Evolutionary conservation across 1,140 invertebrate species (phyloP).

Genomic region (Pygmarrhopalites habei): DNA sequence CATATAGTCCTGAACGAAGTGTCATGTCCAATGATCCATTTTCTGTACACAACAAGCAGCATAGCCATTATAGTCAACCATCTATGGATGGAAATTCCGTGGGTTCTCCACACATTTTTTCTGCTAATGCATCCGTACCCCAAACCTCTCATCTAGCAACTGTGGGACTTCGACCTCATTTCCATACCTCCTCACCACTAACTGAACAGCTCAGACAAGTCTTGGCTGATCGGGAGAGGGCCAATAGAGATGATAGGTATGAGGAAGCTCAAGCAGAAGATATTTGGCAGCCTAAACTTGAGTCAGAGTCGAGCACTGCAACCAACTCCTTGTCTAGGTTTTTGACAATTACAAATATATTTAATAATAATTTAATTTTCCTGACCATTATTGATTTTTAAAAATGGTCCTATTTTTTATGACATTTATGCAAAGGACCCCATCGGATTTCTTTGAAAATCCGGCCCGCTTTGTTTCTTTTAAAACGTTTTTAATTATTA

Average conservation of each 20-base stretch:
- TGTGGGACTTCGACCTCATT: slow-evolving; percentile 7
- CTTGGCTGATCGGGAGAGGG: slow-evolving; percentile 62
- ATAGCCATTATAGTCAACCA: slow-evolving; percentile 31
- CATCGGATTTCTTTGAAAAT: no score
- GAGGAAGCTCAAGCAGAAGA: slow-evolving; percentile 15
- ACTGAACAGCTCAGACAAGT: slow-evolving; percentile 77
- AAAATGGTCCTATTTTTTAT: no score
- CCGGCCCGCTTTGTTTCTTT: no score
- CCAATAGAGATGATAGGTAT: not conserved
- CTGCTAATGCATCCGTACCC: not conserved
- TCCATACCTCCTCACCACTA: slow-evolving; percentile 57
- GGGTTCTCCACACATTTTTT: not conserved
- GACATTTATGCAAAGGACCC: no score
- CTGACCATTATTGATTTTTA: no score
- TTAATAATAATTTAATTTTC: no score
- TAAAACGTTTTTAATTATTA: no score
- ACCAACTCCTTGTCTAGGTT: slow-evolving; percentile 23
- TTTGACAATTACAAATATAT: no score
- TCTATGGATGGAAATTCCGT: slow-evolving; percentile 4
- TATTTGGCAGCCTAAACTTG: slow-evolving; percentile 23
- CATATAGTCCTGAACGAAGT: slow-evolving; percentile 9
- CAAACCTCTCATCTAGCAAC: not conserved
- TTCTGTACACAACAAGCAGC: not conserved
- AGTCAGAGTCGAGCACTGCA: slow-evolving; percentile 22
- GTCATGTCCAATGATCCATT: not conserved